Conservation (phyloP, 2,888 invertebrate species). For the Ornithoptera alexandrae region DNA sequence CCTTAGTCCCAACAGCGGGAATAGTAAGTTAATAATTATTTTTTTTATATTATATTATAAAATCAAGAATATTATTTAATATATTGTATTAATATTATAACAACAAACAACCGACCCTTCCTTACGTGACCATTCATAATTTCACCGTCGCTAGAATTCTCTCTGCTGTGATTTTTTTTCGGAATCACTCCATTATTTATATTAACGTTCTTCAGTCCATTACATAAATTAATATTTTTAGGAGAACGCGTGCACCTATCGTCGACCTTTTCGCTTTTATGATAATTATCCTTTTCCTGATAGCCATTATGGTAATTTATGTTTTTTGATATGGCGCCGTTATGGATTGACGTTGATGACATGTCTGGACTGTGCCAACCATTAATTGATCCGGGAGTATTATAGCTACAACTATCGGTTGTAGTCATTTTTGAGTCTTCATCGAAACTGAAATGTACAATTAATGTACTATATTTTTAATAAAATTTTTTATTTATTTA, state of each 20-base stretch:
- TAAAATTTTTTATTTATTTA: too few relatives aligned
- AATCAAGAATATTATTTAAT: too few relatives aligned
- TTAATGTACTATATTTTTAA: too few relatives aligned
- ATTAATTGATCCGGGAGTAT: conserved; percentile 77
- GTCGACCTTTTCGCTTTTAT: conserved; percentile 46
- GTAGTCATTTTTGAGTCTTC: conserved; percentile 81
- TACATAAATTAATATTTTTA: conserved; percentile 68
- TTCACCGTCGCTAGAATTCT: conserved; percentile 64
- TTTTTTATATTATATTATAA: too few relatives aligned
- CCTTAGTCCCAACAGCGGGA: too few relatives aligned
- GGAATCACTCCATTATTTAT: conserved; percentile 67
- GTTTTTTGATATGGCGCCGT: conserved; percentile 72
- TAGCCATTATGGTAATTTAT: conserved; percentile 65
- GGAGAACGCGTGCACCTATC: conserved; percentile 58
- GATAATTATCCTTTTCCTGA: conserved; percentile 52
- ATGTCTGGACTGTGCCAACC: conserved; percentile 80
- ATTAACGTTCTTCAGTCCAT: conserved; percentile 71
- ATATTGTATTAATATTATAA: conserved; percentile 1
- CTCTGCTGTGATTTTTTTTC: conserved; percentile 63
- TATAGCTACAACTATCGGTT: conserved; percentile 79
- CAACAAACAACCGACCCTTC: conserved; percentile 50
- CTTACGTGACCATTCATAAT: conserved; percentile 62
- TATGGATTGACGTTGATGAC: conserved; percentile 60
- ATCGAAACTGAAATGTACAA: conserved; percentile 60
- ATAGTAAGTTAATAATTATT: too few relatives aligned